These are phyloP conservation scores for Enteromius argenteus DNA, from an alignment of 2,797 vertebrate species.

Conservation along the genomic window DNA sequence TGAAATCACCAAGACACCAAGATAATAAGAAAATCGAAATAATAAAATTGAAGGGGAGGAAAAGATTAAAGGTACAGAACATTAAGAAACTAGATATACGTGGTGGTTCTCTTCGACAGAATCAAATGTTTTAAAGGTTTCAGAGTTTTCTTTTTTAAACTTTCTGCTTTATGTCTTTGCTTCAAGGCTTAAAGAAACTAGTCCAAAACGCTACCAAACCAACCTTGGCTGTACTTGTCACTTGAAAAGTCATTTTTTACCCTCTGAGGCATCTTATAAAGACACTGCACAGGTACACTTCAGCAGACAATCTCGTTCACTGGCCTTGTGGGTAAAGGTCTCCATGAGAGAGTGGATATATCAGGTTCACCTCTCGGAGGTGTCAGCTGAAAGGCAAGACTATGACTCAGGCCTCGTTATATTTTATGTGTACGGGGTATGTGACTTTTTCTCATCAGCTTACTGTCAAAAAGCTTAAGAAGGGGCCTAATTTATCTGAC, in stretches of 20 bases:
- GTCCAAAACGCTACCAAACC: background rate
- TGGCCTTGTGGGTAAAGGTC: conserved; percentile 33
- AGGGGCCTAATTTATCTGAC: conserved; percentile 73
- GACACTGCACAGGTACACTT: conserved; percentile 28
- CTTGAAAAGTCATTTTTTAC: conserved; percentile 37
- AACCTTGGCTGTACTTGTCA: conserved; percentile 23
- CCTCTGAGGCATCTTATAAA: conserved; percentile 19
- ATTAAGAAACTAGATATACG: background rate
- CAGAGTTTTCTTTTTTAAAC: background rate
- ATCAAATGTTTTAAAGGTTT: background rate
- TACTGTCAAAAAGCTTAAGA: conserved; percentile 68
- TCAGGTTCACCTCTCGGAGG: conserved; percentile 42
- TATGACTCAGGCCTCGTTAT: conserved; percentile 62
- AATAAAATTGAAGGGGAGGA: background rate
- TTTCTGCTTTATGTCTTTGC: background rate
- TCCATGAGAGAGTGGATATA: conserved; percentile 34
- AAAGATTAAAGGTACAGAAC: background rate
- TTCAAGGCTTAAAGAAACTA: conserved; percentile 3
- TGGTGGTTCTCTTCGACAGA: background rate
- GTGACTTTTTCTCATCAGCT: conserved; percentile 67
- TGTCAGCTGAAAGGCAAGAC: conserved; percentile 53
- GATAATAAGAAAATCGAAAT: conserved; percentile 29
- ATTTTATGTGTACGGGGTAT: conserved; percentile 65
- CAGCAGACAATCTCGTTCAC: conserved; percentile 37
- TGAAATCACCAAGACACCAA: conserved; percentile 15